These are phyloP conservation scores for Patella pellucida DNA, from an alignment of 2,888 invertebrate genomes.

Conservation along the genomic window DNA sequence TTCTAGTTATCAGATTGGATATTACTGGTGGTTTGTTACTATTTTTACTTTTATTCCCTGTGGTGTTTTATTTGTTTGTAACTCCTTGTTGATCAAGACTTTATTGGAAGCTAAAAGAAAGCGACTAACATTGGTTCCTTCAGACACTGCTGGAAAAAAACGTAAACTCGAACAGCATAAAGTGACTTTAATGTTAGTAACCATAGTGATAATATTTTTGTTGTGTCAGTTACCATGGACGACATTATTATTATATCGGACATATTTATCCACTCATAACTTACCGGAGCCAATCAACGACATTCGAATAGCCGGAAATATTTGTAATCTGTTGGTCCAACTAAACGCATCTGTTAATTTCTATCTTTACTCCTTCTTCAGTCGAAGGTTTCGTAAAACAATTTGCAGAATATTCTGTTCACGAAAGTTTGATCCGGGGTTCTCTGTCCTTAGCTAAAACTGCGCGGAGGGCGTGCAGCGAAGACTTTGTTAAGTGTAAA, in stretches of 20 bases:
- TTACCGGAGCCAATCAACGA: constrained; percentile 35
- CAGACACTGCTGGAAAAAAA: constrained; percentile 7
- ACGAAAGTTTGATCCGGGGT: no score
- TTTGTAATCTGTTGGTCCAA: constrained; percentile 80
- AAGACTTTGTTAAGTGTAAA: no score
- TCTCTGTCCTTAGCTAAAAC: no score
- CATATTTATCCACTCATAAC: constrained; percentile 46
- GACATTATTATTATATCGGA: constrained; percentile 74
- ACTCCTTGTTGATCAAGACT: constrained; percentile 78
- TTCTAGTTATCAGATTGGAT: constrained; percentile 75
- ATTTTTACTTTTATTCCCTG: constrained; percentile 76
- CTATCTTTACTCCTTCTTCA: constrained; percentile 83
- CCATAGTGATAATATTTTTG: constrained; percentile 82
- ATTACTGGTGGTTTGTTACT: constrained; percentile 75
- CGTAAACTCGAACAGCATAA: constrained; percentile 70
- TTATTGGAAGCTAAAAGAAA: constrained; percentile 71
- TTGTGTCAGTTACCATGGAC: constrained; percentile 83
- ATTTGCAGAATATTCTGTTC: constrained; percentile 57
- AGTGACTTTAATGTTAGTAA: constrained; percentile 83
- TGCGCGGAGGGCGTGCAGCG: no score
- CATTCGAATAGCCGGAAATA: constrained; percentile 76
- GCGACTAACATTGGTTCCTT: constrained; percentile 62
- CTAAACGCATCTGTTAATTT: constrained; percentile 85
- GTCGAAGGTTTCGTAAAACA: constrained; percentile 81
- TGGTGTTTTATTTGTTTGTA: constrained; percentile 79